Base-by-base conservation (phyloP, 2,888 invertebrate species). In the Octodonta nipae region DNA sequence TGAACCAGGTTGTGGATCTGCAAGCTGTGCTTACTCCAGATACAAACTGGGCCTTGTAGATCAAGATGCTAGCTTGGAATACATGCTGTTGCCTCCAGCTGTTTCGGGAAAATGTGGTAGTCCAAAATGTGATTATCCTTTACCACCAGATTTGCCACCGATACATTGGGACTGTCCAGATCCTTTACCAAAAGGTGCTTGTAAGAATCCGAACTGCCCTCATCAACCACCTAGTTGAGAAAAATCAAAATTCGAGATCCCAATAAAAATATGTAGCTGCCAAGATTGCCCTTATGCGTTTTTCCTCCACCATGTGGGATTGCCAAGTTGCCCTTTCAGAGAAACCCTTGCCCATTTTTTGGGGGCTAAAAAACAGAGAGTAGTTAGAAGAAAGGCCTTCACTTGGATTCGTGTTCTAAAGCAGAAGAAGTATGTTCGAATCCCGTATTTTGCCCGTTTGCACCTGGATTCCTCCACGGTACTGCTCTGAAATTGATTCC, bases 141-240 rank as follows among this genome's bases (percentile, higher is more conserved):
- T 45, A 2, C 38, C 43, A 27, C 46, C 46, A 2, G 40, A 41
- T 2, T 35, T 60, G 3, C 58, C 56, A 1, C 60, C 61, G 3
- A 61, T 61, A 29, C 61, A 61, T 37, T 61, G 61, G 61, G 61
- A 61, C 30, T 61, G 61, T 42, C 61, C 61, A 0, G 60, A 61
- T 34, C 60, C 61, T 1, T 42, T 61, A 20, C 61, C 61, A 1
- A 46, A 52, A 41, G 61, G 56, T 2, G 42, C 47, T 4, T 61
- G 61, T 34, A 50, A 44, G 38, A 61, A 61, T 40, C 54, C 56
- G 1, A 47, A 57, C 28, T 61, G 61, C 42, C 61, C 61, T 2
- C 46, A 43, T 31, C 39, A 46, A 25, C 50, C 52, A 2, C 34
- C 39, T 4, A 45, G 30, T 45, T 50, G 31, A 46, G 46, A 34